Evolutionary conservation across 2,888 invertebrate genomes (phyloP).

Genomic region (Drosophila monieri): DNA sequence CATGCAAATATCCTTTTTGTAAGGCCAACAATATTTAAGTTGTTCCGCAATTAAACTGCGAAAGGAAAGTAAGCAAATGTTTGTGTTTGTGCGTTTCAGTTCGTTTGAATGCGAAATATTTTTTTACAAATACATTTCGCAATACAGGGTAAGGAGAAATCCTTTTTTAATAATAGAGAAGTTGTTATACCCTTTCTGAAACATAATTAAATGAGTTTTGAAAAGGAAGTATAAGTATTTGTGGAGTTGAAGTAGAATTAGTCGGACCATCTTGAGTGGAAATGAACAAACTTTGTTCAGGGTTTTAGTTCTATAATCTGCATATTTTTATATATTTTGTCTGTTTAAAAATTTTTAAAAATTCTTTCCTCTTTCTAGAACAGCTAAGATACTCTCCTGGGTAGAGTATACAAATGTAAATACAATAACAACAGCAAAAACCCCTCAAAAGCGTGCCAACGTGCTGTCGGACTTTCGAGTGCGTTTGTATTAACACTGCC

Average conservation of each 20-base stretch:
- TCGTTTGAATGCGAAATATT: constrained; percentile 71
- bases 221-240: too few relatives aligned
- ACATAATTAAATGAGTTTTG: background rate
- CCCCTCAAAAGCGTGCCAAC: constrained; percentile 69
- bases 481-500: constrained; percentile 13
- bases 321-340: too few relatives aligned
- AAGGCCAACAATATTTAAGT: constrained; percentile 28
- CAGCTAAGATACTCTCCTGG: background rate
- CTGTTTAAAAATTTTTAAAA: too few relatives aligned
- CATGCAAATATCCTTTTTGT: background rate
- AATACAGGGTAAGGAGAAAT: background rate
- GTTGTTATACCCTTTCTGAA: background rate
- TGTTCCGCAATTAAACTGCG: constrained; percentile 48
- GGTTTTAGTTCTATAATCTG: too few relatives aligned
- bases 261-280: background rate
- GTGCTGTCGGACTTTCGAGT: constrained; percentile 15
- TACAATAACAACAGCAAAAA: constrained; percentile 40
- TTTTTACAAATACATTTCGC: constrained; percentile 56
- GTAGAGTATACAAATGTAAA: constrained; percentile 21
- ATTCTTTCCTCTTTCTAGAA: too few relatives aligned
- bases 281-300: background rate
- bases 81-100: constrained; percentile 70
- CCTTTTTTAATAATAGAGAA: background rate
- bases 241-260: too few relatives aligned
- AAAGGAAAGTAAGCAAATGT: constrained; percentile 60